These are phyloP conservation scores for Sipha flava DNA, from an alignment of 1,140 invertebrate genomes.

Conservation along the genomic window DNA sequence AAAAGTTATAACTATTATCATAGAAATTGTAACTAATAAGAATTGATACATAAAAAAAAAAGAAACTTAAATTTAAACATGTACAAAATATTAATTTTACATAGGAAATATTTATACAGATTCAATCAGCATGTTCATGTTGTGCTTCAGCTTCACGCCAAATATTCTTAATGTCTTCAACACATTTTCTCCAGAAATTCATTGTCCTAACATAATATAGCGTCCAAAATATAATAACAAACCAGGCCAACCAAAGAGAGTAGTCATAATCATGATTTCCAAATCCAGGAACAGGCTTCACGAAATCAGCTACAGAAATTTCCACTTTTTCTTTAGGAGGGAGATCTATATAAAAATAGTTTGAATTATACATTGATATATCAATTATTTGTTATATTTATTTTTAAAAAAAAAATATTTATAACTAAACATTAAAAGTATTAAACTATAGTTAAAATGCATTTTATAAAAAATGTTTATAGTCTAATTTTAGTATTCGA, in stretches of 20 bases:
- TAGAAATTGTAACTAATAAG: neutral
- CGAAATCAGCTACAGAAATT: slow-evolving; percentile 67
- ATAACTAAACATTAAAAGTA: too few relatives aligned
- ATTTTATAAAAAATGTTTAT: too few relatives aligned
- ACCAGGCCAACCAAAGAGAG: slow-evolving; percentile 72
- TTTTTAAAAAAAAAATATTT: too few relatives aligned
- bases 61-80: too few relatives aligned
- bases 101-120: neutral
- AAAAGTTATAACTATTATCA: neutral
- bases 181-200: slow-evolving; percentile 63
- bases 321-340: slow-evolving; percentile 53
- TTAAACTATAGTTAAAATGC: too few relatives aligned
- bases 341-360: slow-evolving; percentile 47
- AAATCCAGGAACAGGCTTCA: slow-evolving; percentile 66
- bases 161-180: slow-evolving; percentile 75
- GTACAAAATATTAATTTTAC: neutral
- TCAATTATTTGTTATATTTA: too few relatives aligned
- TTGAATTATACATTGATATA: neutral
- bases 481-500: too few relatives aligned
- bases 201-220: neutral
- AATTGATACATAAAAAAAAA: neutral
- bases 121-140: slow-evolving; percentile 59
- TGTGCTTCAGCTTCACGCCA: slow-evolving; percentile 86
- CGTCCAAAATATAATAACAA: slow-evolving; percentile 57
- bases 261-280: slow-evolving; percentile 69